Percentiles rank a stretch among this genome's conserved stretches.
These are phyloP conservation scores for Spea bombifrons DNA, from an alignment of 2,113 vertebrate genomes.

Conservation along the genomic window DNA sequence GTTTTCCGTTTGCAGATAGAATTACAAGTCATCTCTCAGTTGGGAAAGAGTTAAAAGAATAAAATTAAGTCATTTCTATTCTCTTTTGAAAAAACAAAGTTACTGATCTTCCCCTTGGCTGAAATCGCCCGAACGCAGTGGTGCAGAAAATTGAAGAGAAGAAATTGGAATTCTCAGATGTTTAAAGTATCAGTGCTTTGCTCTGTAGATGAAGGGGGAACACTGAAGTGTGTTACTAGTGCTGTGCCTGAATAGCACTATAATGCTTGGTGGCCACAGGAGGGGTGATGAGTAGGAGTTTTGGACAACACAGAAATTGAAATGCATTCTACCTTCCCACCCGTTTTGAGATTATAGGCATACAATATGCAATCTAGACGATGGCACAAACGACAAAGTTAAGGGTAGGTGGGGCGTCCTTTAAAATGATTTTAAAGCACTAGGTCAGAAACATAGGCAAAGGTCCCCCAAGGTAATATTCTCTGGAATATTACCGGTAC, in stretches of 20 bases:
- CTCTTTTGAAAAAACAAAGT: conserved; percentile 29
- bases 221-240: conserved; percentile 18
- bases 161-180: conserved; percentile 44
- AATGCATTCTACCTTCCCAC: not conserved
- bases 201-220: conserved; percentile 7
- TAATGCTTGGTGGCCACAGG: conserved; percentile 5
- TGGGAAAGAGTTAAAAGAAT: conserved; percentile 17
- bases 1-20: too few species aligned
- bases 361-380: too few species aligned
- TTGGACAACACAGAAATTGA: not conserved
- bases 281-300: not conserved
- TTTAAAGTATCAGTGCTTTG: conserved; percentile 38
- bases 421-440: too few species aligned
- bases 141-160: conserved; percentile 42
- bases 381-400: too few species aligned
- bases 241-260: conserved; percentile 18
- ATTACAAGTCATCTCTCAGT: not conserved
- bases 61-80: conserved; percentile 32
- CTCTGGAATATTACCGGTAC: too few species aligned
- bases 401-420: too few species aligned
- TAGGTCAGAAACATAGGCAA: too few species aligned
- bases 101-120: conserved; percentile 38
- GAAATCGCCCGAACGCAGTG: conserved; percentile 39
- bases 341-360: too few species aligned
- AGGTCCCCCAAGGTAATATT: too few species aligned